These are phyloP conservation scores for Tretioscincus oriximinensis DNA, from an alignment of 2,113 vertebrate genomes.

Conservation along the genomic window DNA sequence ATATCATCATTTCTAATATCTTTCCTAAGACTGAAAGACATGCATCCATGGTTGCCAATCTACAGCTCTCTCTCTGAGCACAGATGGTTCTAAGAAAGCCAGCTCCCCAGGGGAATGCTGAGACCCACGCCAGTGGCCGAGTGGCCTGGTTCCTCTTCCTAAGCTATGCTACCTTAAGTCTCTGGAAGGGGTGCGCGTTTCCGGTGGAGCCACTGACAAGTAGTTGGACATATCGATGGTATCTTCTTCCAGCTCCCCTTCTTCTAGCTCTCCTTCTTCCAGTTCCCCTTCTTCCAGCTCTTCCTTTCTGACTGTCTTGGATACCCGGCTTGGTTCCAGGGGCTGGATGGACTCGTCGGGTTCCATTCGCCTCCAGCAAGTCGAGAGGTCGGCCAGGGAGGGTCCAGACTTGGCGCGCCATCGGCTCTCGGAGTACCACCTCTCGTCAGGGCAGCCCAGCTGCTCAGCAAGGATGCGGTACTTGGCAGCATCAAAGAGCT, in stretches of 20 bases:
- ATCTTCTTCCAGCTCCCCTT: slow-evolving; percentile 72
- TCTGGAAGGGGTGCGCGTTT: slow-evolving; percentile 60
- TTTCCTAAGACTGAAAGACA: background rate
- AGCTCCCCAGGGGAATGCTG: too few relatives aligned
- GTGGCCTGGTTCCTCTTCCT: too few relatives aligned
- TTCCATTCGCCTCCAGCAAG: slow-evolving; percentile 75
- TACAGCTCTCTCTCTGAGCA: background rate
- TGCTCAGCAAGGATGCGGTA: slow-evolving; percentile 65
- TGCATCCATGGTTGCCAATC: background rate
- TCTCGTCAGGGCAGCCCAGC: slow-evolving; percentile 70
- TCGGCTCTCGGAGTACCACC: slow-evolving; percentile 72
- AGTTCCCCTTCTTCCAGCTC: slow-evolving; percentile 77
- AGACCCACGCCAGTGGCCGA: too few relatives aligned
- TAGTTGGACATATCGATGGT: slow-evolving; percentile 57
- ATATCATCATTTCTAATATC: too few relatives aligned
- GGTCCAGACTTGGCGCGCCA: slow-evolving; percentile 73
- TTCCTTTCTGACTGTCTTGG: slow-evolving; percentile 71
- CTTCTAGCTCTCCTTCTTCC: slow-evolving; percentile 75
- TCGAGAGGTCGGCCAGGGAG: slow-evolving; percentile 59
- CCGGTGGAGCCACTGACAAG: slow-evolving; percentile 61
- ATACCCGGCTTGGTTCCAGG: slow-evolving; percentile 67
- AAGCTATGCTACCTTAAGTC: slow-evolving; percentile 62
- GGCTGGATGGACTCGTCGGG: slow-evolving; percentile 71
- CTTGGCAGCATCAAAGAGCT: slow-evolving; percentile 75
- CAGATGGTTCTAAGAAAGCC: too few relatives aligned